A percentile compares a stretch with the other conserved stretches of the same genome.
These are phyloP conservation scores for Notospermus geniculatus DNA, from an alignment of 1,140 invertebrate genomes.

Conservation along the genomic window DNA sequence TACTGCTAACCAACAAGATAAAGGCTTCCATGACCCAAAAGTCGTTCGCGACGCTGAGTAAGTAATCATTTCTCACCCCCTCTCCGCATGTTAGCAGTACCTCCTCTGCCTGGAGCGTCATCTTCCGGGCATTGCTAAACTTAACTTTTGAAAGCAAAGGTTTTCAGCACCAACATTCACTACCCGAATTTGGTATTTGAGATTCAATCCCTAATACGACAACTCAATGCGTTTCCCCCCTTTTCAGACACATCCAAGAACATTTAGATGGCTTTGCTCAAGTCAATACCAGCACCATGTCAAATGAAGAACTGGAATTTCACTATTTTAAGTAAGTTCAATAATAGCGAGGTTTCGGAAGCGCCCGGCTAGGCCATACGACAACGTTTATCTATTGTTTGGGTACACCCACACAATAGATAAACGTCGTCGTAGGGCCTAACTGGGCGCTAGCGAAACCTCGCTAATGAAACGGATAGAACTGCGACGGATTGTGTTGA, in stretches of 20 bases:
- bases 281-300: conserved; percentile 82
- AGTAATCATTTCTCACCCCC: conserved; percentile 24
- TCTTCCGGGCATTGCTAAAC: conserved; percentile 2
- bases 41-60: conserved; percentile 70
- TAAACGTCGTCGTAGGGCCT: too few relatives aligned
- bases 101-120: too few relatives aligned
- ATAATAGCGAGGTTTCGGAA: too few relatives aligned
- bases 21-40: conserved; percentile 60
- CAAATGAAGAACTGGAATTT: conserved; percentile 89
- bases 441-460: too few relatives aligned
- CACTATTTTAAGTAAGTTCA: conserved; percentile 82
- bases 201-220: neutral
- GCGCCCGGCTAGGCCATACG: too few relatives aligned
- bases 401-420: too few relatives aligned
- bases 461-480: too few relatives aligned
- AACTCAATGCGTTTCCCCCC: neutral
- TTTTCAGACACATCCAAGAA: conserved; percentile 78
- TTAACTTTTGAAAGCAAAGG: neutral
- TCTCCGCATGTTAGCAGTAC: neutral
- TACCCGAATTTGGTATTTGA: neutral
- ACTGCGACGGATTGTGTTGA: too few relatives aligned
- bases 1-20: neutral
- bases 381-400: too few relatives aligned
- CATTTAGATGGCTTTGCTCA: conserved; percentile 82
- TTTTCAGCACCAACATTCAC: neutral